phyloP scores from a whole-genome alignment of 2,888 invertebrate genomes.

The Dolichopus griseipennis region DNA sequence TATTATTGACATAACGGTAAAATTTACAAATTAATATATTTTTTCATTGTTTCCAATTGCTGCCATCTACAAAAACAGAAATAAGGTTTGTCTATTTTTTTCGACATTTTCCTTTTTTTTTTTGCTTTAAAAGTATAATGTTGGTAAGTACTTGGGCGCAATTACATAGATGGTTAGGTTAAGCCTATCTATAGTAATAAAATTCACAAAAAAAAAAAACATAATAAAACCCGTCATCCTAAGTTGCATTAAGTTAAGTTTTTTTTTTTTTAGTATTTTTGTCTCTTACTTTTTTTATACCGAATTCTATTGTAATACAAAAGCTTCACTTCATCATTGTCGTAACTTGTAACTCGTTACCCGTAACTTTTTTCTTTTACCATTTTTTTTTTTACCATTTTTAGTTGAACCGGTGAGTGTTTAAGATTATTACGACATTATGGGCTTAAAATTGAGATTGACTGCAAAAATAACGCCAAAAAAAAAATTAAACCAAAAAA shows the following conservation, averaged over 20 bases:
- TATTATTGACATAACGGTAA: no score
- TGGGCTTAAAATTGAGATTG: conserved; percentile 3
- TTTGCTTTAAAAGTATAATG: background rate
- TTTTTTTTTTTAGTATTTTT: no score
- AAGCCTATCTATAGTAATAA: background rate
- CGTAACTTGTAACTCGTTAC: conserved; percentile 4
- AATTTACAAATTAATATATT: background rate
- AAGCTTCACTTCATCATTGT: background rate
- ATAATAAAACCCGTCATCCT: no score
- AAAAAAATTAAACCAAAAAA: background rate
- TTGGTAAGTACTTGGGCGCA: background rate
- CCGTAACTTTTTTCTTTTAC: background rate
- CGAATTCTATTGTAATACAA: background rate
- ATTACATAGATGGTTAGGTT: conserved; percentile 6
- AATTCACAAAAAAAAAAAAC: no score
- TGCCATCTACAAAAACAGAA: background rate
- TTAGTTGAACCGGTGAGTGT: background rate
- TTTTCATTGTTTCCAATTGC: background rate
- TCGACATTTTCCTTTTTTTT: background rate
- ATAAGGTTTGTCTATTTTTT: background rate
- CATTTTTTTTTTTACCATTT: background rate
- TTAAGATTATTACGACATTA: conserved; percentile 3
- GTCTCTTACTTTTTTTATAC: background rate
- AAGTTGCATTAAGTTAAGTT: no score
- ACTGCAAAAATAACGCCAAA: background rate